Conservation (phyloP, 2,888 invertebrate species). For the Scaptomyza cyrtandrae region DNA sequence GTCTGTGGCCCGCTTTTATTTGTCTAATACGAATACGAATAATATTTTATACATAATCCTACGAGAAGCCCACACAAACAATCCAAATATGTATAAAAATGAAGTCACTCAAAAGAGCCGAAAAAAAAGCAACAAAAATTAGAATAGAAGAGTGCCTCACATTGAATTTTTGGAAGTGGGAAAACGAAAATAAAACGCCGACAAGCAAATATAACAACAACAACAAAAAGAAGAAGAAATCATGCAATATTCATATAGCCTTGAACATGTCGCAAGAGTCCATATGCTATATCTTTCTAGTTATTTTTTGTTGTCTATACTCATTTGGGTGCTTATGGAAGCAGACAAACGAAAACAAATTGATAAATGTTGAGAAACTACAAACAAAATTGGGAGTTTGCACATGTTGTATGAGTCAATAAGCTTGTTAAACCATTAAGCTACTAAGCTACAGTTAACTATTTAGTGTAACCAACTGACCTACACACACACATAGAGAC, state of each 20-base stretch:
- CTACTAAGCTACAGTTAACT: slow-evolving; percentile 18
- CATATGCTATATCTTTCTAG: slow-evolving; percentile 53
- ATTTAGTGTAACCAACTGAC: slow-evolving; percentile 46
- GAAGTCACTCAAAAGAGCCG: slow-evolving; percentile 46
- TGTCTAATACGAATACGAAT: slow-evolving; percentile 73
- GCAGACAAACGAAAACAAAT: slow-evolving; percentile 6
- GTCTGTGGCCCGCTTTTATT: slow-evolving; percentile 69
- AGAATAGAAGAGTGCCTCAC: slow-evolving; percentile 20
- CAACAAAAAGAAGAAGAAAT: slow-evolving; percentile 1
- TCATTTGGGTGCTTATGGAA: slow-evolving; percentile 63
- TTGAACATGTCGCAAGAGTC: slow-evolving; percentile 75
- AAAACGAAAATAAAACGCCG: slow-evolving; percentile 41
- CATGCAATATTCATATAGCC: slow-evolving; percentile 66
- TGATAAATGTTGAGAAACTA: slow-evolving; percentile 4
- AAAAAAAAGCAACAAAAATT: slow-evolving; percentile 20
- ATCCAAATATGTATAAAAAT: slow-evolving; percentile 50
- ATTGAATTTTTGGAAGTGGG: slow-evolving; percentile 43
- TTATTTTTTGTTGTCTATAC: slow-evolving; percentile 19
- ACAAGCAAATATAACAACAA: slow-evolving; percentile 16
- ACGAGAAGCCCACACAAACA: slow-evolving; percentile 33
- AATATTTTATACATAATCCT: slow-evolving; percentile 49
- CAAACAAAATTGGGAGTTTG: slow-evolving; percentile 17
- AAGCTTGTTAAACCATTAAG: slow-evolving; percentile 31
- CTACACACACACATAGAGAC: slow-evolving; percentile 36
- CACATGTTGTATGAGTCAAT: slow-evolving; percentile 36